These are phyloP conservation scores for Anniella stebbinsi DNA, from an alignment of 2,797 vertebrate species.

Conservation along the genomic window DNA sequence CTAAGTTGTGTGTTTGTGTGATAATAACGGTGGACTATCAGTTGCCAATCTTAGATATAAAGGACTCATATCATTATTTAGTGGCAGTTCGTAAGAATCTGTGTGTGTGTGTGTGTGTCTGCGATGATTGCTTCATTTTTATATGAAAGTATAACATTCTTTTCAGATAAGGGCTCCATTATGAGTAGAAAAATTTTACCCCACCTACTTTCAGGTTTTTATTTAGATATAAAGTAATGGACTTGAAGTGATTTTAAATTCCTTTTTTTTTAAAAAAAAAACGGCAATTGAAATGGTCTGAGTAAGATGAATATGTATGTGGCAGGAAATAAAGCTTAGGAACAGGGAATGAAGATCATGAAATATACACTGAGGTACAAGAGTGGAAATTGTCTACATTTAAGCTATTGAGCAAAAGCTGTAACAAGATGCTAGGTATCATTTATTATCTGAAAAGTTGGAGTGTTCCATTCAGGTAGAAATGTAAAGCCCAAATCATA, in stretches of 20 bases:
- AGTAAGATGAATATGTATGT: neutral
- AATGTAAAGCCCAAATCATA: constrained; percentile 29
- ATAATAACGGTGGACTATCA: neutral
- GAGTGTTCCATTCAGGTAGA: constrained; percentile 44
- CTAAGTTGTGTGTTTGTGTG: neutral
- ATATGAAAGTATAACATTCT: neutral
- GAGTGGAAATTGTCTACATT: constrained; percentile 26
- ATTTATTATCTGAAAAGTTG: constrained; percentile 66
- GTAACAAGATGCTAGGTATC: neutral
- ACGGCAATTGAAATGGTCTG: neutral
- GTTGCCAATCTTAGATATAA: neutral
- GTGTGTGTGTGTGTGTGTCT: fast-evolving
- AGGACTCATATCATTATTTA: constrained; percentile 1
- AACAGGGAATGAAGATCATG: neutral
- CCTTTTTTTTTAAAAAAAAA: neutral
- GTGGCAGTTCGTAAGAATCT: neutral
- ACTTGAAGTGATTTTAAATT: neutral
- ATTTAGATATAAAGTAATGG: neutral
- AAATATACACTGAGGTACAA: neutral
- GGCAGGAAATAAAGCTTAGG: neutral
- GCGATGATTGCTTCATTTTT: neutral
- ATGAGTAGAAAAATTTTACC: neutral
- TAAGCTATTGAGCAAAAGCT: neutral
- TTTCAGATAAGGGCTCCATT: neutral
- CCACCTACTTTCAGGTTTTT: constrained; percentile 1